Base-by-base conservation (phyloP, 2,113 vertebrate species). In the Scomber colias region DNA sequence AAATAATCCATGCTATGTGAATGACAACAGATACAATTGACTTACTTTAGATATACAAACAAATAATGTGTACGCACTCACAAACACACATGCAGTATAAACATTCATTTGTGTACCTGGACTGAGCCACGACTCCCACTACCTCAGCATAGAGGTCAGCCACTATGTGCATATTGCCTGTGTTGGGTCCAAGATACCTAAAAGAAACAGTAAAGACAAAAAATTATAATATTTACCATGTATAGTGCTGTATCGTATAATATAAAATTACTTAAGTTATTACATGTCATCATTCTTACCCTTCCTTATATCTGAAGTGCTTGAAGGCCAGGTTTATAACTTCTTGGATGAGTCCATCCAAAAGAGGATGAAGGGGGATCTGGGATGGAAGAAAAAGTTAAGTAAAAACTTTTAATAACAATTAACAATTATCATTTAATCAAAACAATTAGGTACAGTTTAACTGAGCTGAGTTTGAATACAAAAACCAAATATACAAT, bases 301-400 rank as follows among this genome's bases (percentile, higher is more conserved):
- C 98, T 95, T 99, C 98, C 92, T 98, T 99, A 91, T 99, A 99
- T 92, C 97, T 99, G 95, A 99, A 99, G 96, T 99, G 98, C 94
- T 97, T 99, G 92, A 99, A 99, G 69, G 98, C 96, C 95, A 99
- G 91, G 90, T 98, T 99, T 91, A 98, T 96, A 83, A 99, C 96
- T 92, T 99, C 98, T 81, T 99, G 97, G 91, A 99, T 97, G 83
- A 99, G 96, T 90, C 95, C 96, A 92, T 99, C 98, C 92, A 98
- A 95, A 80, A 99, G 96, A 89, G 98, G 98, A 93, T 99, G 98
- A 79, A 99, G 96, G 19, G 97, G 97, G 93, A 99, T 98, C 98
- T 99, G 94, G 45, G 71, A 46, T 12, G 81, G 94, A 63, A 71
- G 19, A 81, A 63, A 51, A 46, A 31, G 19, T 55, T 19, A 27